Conservation (phyloP, 2,888 invertebrate species). For the Macrosoma leucophasiata region DNA sequence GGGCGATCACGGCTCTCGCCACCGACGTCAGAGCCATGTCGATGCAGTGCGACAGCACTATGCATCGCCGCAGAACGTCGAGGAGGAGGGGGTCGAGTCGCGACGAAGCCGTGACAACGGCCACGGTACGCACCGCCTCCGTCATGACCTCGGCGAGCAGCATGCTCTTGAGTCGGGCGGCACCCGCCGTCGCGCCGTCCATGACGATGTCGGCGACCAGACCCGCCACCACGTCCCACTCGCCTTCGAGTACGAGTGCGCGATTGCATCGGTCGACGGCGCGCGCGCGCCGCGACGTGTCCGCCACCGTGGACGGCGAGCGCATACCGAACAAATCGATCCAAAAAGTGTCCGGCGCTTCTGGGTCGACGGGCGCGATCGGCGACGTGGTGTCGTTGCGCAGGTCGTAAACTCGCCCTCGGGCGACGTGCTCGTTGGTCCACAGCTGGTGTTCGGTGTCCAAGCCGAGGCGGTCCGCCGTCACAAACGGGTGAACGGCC, state of each 20-base stretch:
- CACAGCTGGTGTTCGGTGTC: too few species aligned
- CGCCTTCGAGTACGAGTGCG: neutral
- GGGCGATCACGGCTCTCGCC: neutral
- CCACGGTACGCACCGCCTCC: neutral
- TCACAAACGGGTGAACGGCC: too few species aligned
- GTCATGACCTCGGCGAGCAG: neutral
- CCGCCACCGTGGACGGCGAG: slow-evolving; percentile 3
- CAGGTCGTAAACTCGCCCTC: slow-evolving; percentile 2
- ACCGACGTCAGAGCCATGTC: slow-evolving; percentile 2
- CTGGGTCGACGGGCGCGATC: slow-evolving; percentile 1
- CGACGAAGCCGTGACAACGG: slow-evolving; percentile 1
- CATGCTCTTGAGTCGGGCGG: neutral
- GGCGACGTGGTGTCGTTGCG: too few species aligned
- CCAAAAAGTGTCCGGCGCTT: slow-evolving; percentile 1
- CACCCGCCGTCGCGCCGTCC: neutral
- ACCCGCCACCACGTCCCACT: neutral
- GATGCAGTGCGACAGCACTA: slow-evolving; percentile 1
- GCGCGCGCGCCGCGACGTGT: slow-evolving; percentile 2
- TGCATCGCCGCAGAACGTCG: slow-evolving; percentile 1
- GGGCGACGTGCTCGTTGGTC: slow-evolving; percentile 1
- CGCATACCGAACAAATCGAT: slow-evolving; percentile 5
- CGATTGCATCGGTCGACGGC: slow-evolving; percentile 1
- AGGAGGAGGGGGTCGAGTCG: slow-evolving; percentile 1
- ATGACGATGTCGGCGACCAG: neutral
- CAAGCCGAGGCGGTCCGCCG: too few species aligned